phyloP scores from a whole-genome alignment of 2,888 invertebrate species.

The Drosophila emarginata region DNA sequence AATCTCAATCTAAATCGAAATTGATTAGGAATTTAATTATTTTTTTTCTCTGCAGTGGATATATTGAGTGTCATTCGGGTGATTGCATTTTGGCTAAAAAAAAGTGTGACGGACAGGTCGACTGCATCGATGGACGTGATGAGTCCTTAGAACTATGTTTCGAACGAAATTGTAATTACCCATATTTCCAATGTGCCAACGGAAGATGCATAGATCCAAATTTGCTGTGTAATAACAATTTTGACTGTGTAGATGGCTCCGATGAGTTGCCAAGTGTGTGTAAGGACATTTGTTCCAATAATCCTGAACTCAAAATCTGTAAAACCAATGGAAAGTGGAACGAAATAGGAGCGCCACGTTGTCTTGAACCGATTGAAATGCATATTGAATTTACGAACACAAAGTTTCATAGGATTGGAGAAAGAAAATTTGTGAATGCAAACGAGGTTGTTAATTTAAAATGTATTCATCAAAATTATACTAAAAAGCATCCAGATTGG shows the following conservation, averaged over 20 bases:
- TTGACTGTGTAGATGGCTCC: constrained; percentile 47
- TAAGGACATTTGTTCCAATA: not conserved
- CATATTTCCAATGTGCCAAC: constrained; percentile 33
- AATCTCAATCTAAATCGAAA: too few species aligned
- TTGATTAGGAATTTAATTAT: not conserved
- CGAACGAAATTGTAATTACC: fast-evolving
- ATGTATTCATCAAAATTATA: not conserved
- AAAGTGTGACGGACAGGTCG: constrained; percentile 17
- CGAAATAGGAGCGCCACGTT: not conserved
- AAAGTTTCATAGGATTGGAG: not conserved
- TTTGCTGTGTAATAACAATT: not conserved
- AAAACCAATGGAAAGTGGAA: not conserved
- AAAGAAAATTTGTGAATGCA: constrained; percentile 21
- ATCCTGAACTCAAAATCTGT: not conserved
- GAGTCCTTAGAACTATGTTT: constrained; percentile 43
- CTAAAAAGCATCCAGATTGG: not conserved
- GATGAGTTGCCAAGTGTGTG: constrained; percentile 28
- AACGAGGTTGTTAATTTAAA: constrained; percentile 14
- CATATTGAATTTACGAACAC: constrained; percentile 8
- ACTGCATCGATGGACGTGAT: constrained; percentile 43
- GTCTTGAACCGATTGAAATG: constrained; percentile 10
- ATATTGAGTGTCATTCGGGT: constrained; percentile 7
- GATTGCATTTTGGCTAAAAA: not conserved
- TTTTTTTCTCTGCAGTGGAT: not conserved
- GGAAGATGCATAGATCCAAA: not conserved